Base-by-base conservation (phyloP, 2,888 invertebrate species). In the Callosobruchus maculatus region DNA sequence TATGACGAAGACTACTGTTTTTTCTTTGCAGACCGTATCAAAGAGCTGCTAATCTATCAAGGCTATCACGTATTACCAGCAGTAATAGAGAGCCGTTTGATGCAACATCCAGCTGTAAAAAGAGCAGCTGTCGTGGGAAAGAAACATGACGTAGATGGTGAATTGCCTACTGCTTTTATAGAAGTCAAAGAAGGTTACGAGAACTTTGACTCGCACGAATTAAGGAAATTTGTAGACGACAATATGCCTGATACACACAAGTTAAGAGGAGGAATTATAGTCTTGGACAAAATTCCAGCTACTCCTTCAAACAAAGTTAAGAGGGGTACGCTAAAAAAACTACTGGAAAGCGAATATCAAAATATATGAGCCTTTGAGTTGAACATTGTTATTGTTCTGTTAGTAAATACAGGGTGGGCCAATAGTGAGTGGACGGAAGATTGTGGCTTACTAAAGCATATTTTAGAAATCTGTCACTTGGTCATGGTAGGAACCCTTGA, bases 41-140 rank as follows among this genome's bases (percentile, higher is more conserved):
- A 90, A 77, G 85, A 89, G 77, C 82, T 90, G 76, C 82, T 90
- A 5, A 90, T 89, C 80, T 90, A 88, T 78, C 87, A 82, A 77
- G 87, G 84, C 67, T 85, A 88, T 84, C 90, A 90, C 81, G 89
- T 90, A 5, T 77, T 83, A 26, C 86, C 87, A 0, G 82, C 82
- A 2, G 74, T 82, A 72, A 21, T 86, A 7, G 86, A 86, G 78
- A 77, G 78, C 79, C 67, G 82, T 22, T 71, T 86, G 67, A 73
- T 78, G 20, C 68, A 77, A 20, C 86, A 86, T 81, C 84, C 85
- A 3, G 81, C 80, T 5, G 82, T 87, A 3, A 73, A 77, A 30
- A 77, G 78, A 69, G 82, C 81, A 0, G 81, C 82, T 4, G 85
- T 85, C 21, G 78, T 85, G 30, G 85, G 85, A 3, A 76, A 84